Evolutionary conservation across 2,888 invertebrate genomes (phyloP).

Genomic region (Tipula lateralis): DNA sequence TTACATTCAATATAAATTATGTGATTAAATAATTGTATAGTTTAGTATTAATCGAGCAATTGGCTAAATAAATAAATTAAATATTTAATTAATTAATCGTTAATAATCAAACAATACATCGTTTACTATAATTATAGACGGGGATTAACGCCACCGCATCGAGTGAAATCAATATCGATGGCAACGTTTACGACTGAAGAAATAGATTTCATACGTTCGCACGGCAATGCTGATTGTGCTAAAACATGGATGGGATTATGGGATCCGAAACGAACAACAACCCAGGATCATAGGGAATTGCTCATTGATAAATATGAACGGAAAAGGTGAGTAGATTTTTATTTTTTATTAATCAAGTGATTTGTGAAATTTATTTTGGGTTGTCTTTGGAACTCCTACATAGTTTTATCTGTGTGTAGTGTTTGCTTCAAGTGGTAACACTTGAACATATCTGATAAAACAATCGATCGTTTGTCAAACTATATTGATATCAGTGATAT

Average conservation of each 20-base stretch:
- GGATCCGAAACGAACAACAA: constrained; percentile 78
- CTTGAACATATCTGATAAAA: too few species aligned
- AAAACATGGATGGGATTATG: constrained; percentile 89
- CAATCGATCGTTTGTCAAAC: too few species aligned
- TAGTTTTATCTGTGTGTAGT: too few species aligned
- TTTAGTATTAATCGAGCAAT: constrained; percentile 2
- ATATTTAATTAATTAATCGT: background rate
- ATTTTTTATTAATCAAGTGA: too few species aligned
- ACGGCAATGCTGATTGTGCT: constrained; percentile 91
- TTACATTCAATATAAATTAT: background rate
- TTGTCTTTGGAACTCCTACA: too few species aligned
- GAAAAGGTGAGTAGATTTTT: constrained; percentile 58
- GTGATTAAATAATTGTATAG: background rate
- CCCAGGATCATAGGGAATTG: constrained; percentile 85
- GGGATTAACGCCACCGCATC: constrained; percentile 94
- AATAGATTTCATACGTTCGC: constrained; percentile 80
- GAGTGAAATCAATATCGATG: constrained; percentile 98
- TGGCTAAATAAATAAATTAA: background rate
- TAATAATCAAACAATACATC: constrained; percentile 31
- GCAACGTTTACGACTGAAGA: constrained; percentile 94
- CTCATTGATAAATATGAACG: constrained; percentile 94
- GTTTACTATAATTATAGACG: constrained; percentile 62
- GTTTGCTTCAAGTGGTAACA: too few species aligned
- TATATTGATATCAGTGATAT: too few species aligned
- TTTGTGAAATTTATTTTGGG: too few species aligned